Evolutionary conservation across 2,888 invertebrate genomes (phyloP), one percentile per base, ranked within the genome.

Genomic region (Gibbula magus): DNA sequence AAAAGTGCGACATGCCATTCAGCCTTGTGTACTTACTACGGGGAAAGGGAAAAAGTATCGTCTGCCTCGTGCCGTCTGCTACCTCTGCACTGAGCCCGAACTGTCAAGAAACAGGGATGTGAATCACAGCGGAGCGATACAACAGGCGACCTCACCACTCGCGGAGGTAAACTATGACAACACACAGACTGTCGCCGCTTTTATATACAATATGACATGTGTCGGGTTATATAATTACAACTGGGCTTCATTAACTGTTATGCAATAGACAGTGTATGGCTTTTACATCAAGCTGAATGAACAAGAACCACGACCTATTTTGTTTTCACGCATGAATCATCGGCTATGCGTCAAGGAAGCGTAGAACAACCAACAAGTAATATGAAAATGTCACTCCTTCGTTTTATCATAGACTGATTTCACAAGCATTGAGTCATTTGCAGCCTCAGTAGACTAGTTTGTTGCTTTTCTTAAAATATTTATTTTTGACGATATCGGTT

Each of bases 331-430:
- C 61, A 61, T 61, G 61, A 61, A 16, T 61, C 61, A 61, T 61
- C 61, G 61, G 61, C 22, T 22, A 61, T 61, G 61, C 29, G 61
- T 61, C 61, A 61, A 61, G 61, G 61, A 61, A 61, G 61, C 61
- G 29, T 61, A 29, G 61, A 22, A 61, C 16, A n/a, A 61, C 61
- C 16, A 25, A 61, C 29, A 29, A 29, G 61, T 29, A 61, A 61
- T 61, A 61, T 22, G 61, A n/a, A 61, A 61, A 61, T 61, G 61
- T 61, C 61, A 22, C 16, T 61, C 61, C 22, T 25, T 61, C 25
- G 25, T 25, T 25, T 29, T 61, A 61, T 61, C 61, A 61, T 25
- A 25, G 61, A 61, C 61, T 29, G 61, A 16, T 61, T 61, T 29
- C 29, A 25, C 61, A 29, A 10, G 13, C 16, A 8, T 61, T 61